These are phyloP conservation scores for Catostylus mosaicus DNA, from an alignment of 30 jellyfish, hydroid and myxozoan species.

Conservation along the genomic window DNA sequence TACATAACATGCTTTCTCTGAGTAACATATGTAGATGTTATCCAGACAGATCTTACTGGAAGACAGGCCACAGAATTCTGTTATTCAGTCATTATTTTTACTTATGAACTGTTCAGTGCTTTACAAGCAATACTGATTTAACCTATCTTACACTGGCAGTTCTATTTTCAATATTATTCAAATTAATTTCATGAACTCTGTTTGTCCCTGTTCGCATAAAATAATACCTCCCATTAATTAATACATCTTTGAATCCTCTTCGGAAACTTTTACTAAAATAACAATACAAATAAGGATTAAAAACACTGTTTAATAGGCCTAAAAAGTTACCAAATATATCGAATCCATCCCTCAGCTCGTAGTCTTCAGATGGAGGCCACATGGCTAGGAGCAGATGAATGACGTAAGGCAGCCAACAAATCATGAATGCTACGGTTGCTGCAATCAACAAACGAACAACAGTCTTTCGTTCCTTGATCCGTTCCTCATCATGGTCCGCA, in stretches of 20 bases:
- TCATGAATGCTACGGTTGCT: slow-evolving; percentile 38
- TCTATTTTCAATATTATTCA: neutral
- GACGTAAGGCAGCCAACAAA: slow-evolving; percentile 68
- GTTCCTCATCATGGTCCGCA: slow-evolving; percentile 37
- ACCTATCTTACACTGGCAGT: neutral
- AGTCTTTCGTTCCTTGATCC: slow-evolving; percentile 39
- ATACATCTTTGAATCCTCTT: slow-evolving; percentile 44
- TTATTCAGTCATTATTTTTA: no score
- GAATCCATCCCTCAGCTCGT: slow-evolving; percentile 29
- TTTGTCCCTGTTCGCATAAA: neutral
- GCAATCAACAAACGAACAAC: slow-evolving; percentile 48
- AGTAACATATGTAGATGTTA: no score
- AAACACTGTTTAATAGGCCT: slow-evolving; percentile 59
- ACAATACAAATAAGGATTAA: slow-evolving; percentile 60
- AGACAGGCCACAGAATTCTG: no score
- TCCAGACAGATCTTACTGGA: no score
- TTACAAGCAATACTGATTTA: no score
- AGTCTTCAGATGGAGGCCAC: slow-evolving; percentile 55
- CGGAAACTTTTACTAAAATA: slow-evolving; percentile 56
- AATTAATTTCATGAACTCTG: slow-evolving; percentile 23
- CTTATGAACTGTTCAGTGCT: no score
- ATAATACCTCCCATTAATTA: slow-evolving; percentile 21
- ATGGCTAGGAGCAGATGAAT: slow-evolving; percentile 28
- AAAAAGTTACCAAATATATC: slow-evolving; percentile 59
- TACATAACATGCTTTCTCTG: no score